Evolutionary conservation across 1,140 invertebrate genomes (phyloP).

Genomic region (Apocrypta bakeri): DNA sequence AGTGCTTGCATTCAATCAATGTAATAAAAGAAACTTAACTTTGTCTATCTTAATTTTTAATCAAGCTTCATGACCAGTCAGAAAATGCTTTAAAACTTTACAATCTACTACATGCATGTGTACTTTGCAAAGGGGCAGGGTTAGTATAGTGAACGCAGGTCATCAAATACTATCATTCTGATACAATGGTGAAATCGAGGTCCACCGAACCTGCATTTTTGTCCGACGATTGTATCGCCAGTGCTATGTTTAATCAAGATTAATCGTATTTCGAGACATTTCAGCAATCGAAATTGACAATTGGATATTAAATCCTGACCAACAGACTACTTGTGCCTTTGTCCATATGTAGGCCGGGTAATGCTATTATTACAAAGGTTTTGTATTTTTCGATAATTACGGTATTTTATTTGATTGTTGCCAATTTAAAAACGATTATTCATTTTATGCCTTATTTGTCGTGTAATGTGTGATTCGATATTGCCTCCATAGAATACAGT

Average conservation of each 20-base stretch:
- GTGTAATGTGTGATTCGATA: too few relatives aligned
- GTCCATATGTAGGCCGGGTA: background rate
- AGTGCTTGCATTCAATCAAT: too few relatives aligned
- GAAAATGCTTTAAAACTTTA: constrained; percentile 2
- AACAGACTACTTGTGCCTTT: background rate
- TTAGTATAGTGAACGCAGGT: background rate
- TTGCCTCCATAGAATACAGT: too few relatives aligned
- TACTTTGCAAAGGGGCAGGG: background rate
- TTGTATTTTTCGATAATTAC: too few relatives aligned
- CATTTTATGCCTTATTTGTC: too few relatives aligned
- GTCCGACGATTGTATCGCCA: constrained; percentile 24
- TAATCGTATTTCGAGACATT: background rate
- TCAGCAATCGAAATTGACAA: background rate
- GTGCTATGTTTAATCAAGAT: background rate
- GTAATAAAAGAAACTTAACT: constrained; percentile 1
- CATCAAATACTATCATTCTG: constrained; percentile 4
- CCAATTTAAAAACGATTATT: too few relatives aligned
- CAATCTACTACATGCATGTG: constrained; percentile 3
- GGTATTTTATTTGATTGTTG: too few relatives aligned
- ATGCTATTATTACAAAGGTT: too few relatives aligned
- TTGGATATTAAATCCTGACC: background rate
- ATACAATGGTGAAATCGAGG: constrained; percentile 20
- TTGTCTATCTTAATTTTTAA: constrained; percentile 18
- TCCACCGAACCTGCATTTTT: constrained; percentile 2
- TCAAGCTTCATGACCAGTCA: constrained; percentile 23